A percentile compares a stretch with the other conserved stretches of the same genome.
phyloP scores from a whole-genome alignment of 1,140 invertebrate species.

The Drosophila pseudoananassae region DNA sequence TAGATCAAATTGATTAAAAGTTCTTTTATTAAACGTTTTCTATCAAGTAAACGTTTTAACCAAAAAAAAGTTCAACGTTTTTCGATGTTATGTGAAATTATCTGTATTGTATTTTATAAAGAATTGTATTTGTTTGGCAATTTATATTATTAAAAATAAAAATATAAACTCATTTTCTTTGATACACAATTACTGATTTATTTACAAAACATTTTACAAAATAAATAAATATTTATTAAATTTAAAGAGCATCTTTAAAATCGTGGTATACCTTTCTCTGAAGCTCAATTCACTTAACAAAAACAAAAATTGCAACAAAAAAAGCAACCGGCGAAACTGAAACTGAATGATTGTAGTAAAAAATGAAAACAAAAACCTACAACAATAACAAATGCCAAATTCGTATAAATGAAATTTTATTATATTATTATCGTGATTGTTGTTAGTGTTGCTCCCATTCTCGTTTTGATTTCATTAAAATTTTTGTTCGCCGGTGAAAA shows the following conservation, averaged over 20 bases:
- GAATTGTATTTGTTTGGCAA: too few relatives aligned
- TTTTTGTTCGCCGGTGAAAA: conserved; percentile 34
- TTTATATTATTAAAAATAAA: too few relatives aligned
- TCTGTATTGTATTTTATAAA: too few relatives aligned
- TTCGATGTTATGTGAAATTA: too few relatives aligned
- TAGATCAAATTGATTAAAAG: too few relatives aligned
- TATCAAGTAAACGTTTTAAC: too few relatives aligned
- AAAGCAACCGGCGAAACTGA: conserved; percentile 17
- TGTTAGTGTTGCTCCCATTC: conserved; percentile 25
- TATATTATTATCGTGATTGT: conserved; percentile 24
- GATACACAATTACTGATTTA: too few relatives aligned
- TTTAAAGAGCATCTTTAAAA: background rate
- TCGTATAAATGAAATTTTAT: conserved; percentile 13
- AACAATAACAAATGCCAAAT: background rate
- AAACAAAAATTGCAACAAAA: conserved; percentile 7
- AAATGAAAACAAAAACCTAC: conserved; percentile 2
- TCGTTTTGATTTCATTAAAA: conserved; percentile 49
- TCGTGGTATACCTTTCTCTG: background rate
- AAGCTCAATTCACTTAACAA: conserved; percentile 8
- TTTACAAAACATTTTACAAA: too few relatives aligned
- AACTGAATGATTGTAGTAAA: conserved; percentile 47
- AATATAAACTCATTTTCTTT: too few relatives aligned
- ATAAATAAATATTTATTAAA: background rate
- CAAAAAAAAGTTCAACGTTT: too few relatives aligned
- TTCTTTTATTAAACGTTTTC: too few relatives aligned